Base-by-base conservation (phyloP, 2,113 vertebrate species). In the Excalfactoria chinensis region DNA sequence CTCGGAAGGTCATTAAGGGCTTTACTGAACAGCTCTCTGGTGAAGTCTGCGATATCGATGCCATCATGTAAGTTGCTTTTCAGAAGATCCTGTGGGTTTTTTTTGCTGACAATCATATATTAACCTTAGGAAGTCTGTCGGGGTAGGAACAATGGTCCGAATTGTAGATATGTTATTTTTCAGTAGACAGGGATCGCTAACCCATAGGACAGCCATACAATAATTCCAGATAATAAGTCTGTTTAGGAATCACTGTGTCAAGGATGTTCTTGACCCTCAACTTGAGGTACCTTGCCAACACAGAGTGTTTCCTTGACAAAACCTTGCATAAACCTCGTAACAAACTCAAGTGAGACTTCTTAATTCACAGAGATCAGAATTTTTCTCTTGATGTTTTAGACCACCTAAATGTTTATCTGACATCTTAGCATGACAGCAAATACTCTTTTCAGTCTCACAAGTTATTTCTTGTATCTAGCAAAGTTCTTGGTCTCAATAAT, bases 1-100 rank as follows among this genome's bases (percentile, higher is more conserved):
- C 23, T 21, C 23, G 7, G 2, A n/a, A 4, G 70, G 35, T 3
- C 19, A 79, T 98, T 2, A 72, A 68, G 59, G 93, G 96, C 19
- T 98, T 97, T 55, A 89, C 84, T 3, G 91, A 91, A 41, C 98
- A 98, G 84, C 60, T 89, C 40, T 81, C 97, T 14, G 71, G 87
- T 4, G 98, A 98, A 88, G 96, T 94, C 32, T 98, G 98, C 0
- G 97, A 98, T 53, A 98, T 98, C 62, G 46, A 96, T 25, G 97
- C 97, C 0, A 56, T 98, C 89, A 95, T 98, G 97, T 98, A 92
- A 97, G 97, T 95, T 43, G 49, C 18, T 21, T 13, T 48, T 25
- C 40, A 71, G 62, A 53, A 91, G 46, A 48, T 44, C 64, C 3
- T 14, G 58, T 37, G 37, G 37, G 37, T 4, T 26, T 1, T 48